Percentiles rank a stretch among this genome's conserved stretches.
Conservation (phyloP, 2,113 vertebrate genomes). For the Cepphus grylle region DNA sequence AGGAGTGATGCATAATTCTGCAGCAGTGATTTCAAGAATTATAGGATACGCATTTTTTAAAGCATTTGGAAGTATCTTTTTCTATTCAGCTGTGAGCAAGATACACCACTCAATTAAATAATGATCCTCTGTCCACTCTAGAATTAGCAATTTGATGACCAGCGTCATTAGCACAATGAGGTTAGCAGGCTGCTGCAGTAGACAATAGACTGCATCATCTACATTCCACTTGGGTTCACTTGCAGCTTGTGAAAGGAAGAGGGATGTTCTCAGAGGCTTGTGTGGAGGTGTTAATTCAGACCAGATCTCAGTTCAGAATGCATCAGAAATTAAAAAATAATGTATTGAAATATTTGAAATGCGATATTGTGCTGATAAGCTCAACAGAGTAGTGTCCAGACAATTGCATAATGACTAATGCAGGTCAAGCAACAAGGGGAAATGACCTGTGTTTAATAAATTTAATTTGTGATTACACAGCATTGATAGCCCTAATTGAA, state of each 20-base stretch:
- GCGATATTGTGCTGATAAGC: not conserved
- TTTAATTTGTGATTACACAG: not conserved
- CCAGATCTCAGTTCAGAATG: not conserved
- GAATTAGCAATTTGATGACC: not conserved
- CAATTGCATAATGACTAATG: not conserved
- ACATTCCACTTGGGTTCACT: not conserved
- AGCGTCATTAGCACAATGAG: not conserved
- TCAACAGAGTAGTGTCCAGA: not conserved
- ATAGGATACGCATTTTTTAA: not conserved
- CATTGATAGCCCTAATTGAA: not conserved
- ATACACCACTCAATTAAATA: not conserved
- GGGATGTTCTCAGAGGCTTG: not conserved
- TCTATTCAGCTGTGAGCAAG: not conserved
- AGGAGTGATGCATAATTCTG: not conserved
- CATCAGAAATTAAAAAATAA: not conserved
- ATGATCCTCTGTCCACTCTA: not conserved
- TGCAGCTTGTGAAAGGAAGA: not conserved
- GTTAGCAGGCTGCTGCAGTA: not conserved
- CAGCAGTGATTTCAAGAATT: not conserved
- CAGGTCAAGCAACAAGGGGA: conserved; percentile 3
- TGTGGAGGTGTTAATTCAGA: not conserved
- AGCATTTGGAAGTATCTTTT: not conserved
- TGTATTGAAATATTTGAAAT: not conserved
- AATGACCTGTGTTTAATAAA: not conserved
- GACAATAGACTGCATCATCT: not conserved